phyloP scores from a whole-genome alignment of 2,113 vertebrate genomes.

The Oryzias celebensis region DNA sequence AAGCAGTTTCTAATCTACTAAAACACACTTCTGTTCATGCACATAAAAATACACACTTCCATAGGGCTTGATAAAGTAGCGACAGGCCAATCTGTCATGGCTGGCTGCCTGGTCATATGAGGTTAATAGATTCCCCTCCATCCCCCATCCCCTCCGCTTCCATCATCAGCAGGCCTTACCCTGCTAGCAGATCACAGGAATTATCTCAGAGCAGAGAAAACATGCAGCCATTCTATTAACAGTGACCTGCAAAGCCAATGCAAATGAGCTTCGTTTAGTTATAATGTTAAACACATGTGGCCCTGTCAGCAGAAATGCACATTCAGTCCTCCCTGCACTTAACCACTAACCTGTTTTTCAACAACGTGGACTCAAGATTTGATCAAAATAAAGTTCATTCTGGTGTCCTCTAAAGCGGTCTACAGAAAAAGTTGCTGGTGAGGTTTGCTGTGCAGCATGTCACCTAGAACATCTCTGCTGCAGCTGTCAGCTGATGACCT shows the following conservation, averaged over 20 bases:
- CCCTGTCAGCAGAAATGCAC: too few relatives aligned
- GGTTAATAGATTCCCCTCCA: constrained; percentile 71
- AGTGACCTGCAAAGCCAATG: constrained; percentile 32
- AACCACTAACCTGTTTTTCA: too few relatives aligned
- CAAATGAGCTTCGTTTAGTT: constrained; percentile 18
- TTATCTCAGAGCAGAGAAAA: constrained; percentile 40
- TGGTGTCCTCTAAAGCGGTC: too few relatives aligned
- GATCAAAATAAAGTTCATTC: too few relatives aligned
- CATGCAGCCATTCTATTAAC: constrained; percentile 25
- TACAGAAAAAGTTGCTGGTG: neutral
- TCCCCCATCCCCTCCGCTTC: constrained; percentile 44
- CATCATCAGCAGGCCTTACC: constrained; percentile 51
- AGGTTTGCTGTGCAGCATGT: neutral
- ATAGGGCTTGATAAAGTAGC: constrained; percentile 41
- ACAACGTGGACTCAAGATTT: too few relatives aligned
- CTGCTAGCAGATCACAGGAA: constrained; percentile 26
- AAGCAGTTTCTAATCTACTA: constrained; percentile 18
- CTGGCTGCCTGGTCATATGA: constrained; percentile 62
- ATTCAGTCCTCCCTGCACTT: too few relatives aligned
- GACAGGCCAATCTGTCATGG: constrained; percentile 68
- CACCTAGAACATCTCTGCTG: neutral
- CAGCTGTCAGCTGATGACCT: constrained; percentile 11
- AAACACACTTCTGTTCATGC: constrained; percentile 3
- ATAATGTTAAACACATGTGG: neutral
- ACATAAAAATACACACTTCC: constrained; percentile 18